Evolutionary conservation across 2,888 invertebrate genomes (phyloP), one percentile per base, ranked within the genome.

Genomic region (Mamestra brassicae): DNA sequence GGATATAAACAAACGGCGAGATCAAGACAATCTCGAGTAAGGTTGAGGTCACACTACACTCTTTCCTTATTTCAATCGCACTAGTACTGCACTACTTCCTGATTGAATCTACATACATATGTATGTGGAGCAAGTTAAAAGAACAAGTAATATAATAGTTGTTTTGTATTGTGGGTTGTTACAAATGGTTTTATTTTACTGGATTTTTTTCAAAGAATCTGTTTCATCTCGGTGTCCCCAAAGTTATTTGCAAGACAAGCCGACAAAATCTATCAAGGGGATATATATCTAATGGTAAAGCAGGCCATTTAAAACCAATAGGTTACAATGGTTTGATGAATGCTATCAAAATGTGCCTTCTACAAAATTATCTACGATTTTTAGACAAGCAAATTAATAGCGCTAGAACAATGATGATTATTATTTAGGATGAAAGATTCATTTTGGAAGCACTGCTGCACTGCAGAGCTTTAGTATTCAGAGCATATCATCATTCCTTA

Each of bases 1-100:
- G 85, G 85, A 78, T 85, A 57, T 85, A 69, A 82, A 85, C 78
- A 69, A 4, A 61, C n/a, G 38, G 26, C 81, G 71, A 73, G 81
- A 78, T 2, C 83, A 50, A 26, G 36, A 47, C 75, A 63, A 64
- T 76, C 80, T 70, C 64, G 67, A 8, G 58, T 78, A 79, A 80
- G 88, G 86, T 74, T 61, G 55, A 66, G 84, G 86, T 42, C 71
- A 67, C 42, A 60, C 58, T 54, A 38, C 60, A 50, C 71, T 85
- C 70, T 70, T 85, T 85, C 86, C 88, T 87, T 67, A 74, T 83
- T 72, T 60, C 54, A 76, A 72, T 78, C 50, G 55, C 47, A 52
- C 61, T 50, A 8, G 69, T 66, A 62, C 15, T 60, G 45, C 6
- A 52, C 47, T 57, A 62, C 65, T 85, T 87, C 85, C 85, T 75